Percentiles rank a stretch among this genome's conserved stretches.
Conservation (phyloP, 2,888 invertebrate species). For the Chymomyza caudatula region DNA sequence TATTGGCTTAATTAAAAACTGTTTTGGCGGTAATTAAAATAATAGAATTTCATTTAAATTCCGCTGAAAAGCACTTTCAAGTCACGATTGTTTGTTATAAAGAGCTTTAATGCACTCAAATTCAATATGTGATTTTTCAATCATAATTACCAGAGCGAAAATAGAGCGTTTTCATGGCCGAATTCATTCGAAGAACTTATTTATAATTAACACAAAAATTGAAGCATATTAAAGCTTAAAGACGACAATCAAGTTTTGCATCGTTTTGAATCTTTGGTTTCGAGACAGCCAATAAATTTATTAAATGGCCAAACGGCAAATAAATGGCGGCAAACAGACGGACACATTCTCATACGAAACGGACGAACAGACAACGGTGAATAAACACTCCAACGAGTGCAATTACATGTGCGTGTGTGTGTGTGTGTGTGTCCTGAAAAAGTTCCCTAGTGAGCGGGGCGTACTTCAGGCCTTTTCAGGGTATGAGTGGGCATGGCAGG, state of each 20-base stretch:
- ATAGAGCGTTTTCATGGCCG: background rate
- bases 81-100: background rate
- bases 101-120: background rate
- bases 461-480: background rate
- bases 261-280: constrained; percentile 21
- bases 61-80: background rate
- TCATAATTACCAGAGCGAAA: background rate
- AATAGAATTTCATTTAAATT: background rate
- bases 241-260: background rate
- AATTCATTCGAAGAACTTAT: background rate
- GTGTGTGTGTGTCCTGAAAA: constrained; percentile 11
- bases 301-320: constrained; percentile 57
- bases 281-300: constrained; percentile 66
- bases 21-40: background rate
- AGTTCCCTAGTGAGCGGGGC: background rate
- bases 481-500: constrained; percentile 12
- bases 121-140: background rate
- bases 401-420: constrained; percentile 27
- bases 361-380: constrained; percentile 14
- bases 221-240: background rate
- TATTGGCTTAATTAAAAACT: background rate
- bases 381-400: constrained; percentile 39
- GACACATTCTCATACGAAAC: background rate
- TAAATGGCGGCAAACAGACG: constrained; percentile 40
- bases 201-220: background rate